phyloP scores from a whole-genome alignment of 2,113 vertebrate species.

The Mirounga angustirostris region DNA sequence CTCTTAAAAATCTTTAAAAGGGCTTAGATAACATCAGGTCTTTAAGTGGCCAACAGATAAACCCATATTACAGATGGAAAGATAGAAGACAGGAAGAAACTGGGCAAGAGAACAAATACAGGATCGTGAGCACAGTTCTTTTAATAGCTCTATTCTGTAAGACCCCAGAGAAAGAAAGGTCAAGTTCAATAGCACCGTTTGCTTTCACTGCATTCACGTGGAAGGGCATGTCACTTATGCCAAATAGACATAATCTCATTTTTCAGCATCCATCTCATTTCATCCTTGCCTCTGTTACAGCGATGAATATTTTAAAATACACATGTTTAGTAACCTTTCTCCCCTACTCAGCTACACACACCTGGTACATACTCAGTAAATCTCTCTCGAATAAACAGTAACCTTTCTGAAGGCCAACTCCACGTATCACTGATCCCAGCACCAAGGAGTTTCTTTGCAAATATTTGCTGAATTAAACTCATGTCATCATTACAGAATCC shows the following conservation, averaged over 20 bases:
- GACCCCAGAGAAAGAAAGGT: neutral
- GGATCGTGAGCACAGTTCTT: neutral
- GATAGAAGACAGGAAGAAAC: neutral
- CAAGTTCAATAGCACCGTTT: constrained; percentile 12
- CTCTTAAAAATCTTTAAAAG: constrained; percentile 21
- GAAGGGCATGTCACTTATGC: neutral
- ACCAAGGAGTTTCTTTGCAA: neutral
- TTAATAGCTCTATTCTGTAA: constrained; percentile 10
- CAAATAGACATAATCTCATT: neutral
- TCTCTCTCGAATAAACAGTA: neutral
- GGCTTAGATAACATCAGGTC: neutral
- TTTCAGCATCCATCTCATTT: neutral
- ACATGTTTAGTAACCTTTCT: neutral
- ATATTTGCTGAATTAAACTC: constrained; percentile 4
- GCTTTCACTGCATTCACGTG: neutral
- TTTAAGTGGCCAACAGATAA: neutral
- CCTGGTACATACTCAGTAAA: neutral
- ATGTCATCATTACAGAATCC: constrained; percentile 11
- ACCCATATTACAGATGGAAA: neutral
- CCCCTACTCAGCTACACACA: neutral
- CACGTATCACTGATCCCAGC: neutral
- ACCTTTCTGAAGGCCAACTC: neutral
- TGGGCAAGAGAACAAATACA: neutral
- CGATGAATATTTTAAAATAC: constrained; percentile 18
- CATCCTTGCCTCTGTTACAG: neutral